Conservation (phyloP, 2,113 vertebrate genomes). For the Amphiprion percula region DNA sequence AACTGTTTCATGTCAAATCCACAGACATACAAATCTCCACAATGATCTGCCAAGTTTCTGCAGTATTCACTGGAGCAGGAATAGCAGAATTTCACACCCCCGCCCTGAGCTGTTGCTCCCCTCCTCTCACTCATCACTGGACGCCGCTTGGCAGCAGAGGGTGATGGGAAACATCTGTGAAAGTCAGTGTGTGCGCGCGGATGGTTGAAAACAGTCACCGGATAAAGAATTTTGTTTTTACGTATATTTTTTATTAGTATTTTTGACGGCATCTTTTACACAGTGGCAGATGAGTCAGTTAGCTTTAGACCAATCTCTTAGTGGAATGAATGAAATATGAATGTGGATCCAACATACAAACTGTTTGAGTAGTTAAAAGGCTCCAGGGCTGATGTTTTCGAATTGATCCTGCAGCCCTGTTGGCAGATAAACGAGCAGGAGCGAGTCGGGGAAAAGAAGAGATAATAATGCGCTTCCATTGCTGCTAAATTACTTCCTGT, state of each 20-base stretch:
- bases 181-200: conserved; percentile 51
- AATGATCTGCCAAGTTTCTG: conserved; percentile 76
- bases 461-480: conserved; percentile 66
- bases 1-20: conserved; percentile 74
- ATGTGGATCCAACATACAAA: conserved; percentile 33
- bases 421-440: conserved; percentile 51
- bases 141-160: conserved; percentile 66
- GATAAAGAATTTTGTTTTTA: conserved; percentile 53
- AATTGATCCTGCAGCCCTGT: conserved; percentile 29
- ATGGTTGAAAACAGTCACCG: conserved; percentile 53
- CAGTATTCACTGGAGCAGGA: conserved; percentile 73
- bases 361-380: conserved; percentile 38
- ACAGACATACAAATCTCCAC: conserved; percentile 72
- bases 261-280: conserved; percentile 32
- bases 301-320: conserved; percentile 17
- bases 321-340: conserved; percentile 51
- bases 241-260: conserved; percentile 1
- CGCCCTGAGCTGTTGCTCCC: conserved; percentile 7
- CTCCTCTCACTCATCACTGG: conserved; percentile 64
- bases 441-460: conserved; percentile 31
- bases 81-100: conserved; percentile 72
- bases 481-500: conserved; percentile 70
- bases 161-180: conserved; percentile 80
- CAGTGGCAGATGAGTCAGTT: conserved; percentile 35
- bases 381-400: conserved; percentile 34